These are phyloP conservation scores for Botia almorhae DNA, from an alignment of 2,797 vertebrate genomes.

Conservation along the genomic window DNA sequence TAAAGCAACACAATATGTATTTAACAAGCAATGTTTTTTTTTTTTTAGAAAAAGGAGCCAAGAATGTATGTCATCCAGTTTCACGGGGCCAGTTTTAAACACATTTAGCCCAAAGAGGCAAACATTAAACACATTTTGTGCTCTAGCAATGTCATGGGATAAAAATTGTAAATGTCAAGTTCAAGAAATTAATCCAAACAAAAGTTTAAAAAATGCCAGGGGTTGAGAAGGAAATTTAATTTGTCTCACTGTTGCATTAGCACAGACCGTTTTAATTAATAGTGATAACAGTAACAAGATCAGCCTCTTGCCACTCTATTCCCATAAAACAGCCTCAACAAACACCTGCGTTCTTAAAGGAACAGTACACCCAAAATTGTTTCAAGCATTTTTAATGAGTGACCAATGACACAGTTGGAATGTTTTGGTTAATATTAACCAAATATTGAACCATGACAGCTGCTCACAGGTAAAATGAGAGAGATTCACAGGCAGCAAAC, in stretches of 20 bases:
- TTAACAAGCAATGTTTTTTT: slow-evolving; percentile 57
- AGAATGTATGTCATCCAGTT: slow-evolving; percentile 21
- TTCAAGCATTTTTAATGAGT: neutral
- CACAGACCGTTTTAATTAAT: neutral
- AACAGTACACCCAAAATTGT: too few species aligned
- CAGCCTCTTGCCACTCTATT: neutral
- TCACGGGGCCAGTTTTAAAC: slow-evolving; percentile 18
- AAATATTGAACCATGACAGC: neutral
- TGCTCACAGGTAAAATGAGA: neutral
- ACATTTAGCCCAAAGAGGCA: slow-evolving; percentile 2
- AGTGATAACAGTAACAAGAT: neutral
- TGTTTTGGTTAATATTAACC: neutral
- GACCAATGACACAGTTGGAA: neutral
- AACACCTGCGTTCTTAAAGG: too few species aligned
- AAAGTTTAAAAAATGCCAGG: neutral
- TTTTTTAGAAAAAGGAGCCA: slow-evolving; percentile 23
- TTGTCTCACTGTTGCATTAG: neutral
- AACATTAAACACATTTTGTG: neutral
- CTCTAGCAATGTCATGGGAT: neutral
- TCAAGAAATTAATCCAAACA: neutral
- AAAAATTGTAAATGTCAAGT: neutral
- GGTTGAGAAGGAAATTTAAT: neutral
- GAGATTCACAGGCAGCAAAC: neutral
- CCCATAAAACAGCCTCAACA: too few species aligned
- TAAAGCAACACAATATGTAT: slow-evolving; percentile 51